These are phyloP conservation scores for Rhagoletis pomonella DNA, from an alignment of 1,140 invertebrate genomes.

Conservation along the genomic window DNA sequence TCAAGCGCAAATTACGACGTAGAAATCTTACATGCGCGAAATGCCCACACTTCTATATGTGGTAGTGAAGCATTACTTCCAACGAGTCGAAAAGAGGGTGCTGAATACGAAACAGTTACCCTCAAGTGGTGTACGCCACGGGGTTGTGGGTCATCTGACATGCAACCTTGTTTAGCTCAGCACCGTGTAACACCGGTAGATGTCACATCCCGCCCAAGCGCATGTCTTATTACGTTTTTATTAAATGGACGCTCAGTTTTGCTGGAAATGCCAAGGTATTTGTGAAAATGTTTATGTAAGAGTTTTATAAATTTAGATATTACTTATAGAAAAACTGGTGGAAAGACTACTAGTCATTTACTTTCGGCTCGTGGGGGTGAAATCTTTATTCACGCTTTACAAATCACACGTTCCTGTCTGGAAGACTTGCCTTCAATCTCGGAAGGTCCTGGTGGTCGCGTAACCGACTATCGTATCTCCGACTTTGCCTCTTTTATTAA, in stretches of 20 bases:
- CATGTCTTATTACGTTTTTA: constrained; percentile 97
- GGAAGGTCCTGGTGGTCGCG: constrained; percentile 93
- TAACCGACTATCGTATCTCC: constrained; percentile 92
- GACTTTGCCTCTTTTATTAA: constrained; percentile 94
- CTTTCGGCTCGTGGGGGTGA: constrained; percentile 95
- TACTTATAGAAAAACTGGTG: constrained; percentile 81
- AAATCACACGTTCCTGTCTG: constrained; percentile 88
- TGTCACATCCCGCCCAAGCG: constrained; percentile 94
- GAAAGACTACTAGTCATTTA: constrained; percentile 93
- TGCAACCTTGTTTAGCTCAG: constrained; percentile 87
- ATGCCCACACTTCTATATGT: constrained; percentile 87
- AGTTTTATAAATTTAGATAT: constrained; percentile 11
- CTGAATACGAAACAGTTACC: constrained; percentile 83
- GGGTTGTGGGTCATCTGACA: constrained; percentile 84
- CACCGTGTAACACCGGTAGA: constrained; percentile 96
- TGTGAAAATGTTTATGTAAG: neutral
- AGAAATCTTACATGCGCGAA: constrained; percentile 92
- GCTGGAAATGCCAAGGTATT: constrained; percentile 89
- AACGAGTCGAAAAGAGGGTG: constrained; percentile 76
- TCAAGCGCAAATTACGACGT: constrained; percentile 99
- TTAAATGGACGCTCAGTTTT: constrained; percentile 95
- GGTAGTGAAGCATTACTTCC: constrained; percentile 76
- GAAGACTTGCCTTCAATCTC: constrained; percentile 97
- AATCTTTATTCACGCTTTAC: constrained; percentile 95
- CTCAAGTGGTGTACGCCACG: constrained; percentile 97